Percentiles rank a stretch among this genome's conserved stretches.
Evolutionary conservation across 1,140 invertebrate genomes (phyloP).

Genomic region (Tetranychus cinnabarinus): DNA sequence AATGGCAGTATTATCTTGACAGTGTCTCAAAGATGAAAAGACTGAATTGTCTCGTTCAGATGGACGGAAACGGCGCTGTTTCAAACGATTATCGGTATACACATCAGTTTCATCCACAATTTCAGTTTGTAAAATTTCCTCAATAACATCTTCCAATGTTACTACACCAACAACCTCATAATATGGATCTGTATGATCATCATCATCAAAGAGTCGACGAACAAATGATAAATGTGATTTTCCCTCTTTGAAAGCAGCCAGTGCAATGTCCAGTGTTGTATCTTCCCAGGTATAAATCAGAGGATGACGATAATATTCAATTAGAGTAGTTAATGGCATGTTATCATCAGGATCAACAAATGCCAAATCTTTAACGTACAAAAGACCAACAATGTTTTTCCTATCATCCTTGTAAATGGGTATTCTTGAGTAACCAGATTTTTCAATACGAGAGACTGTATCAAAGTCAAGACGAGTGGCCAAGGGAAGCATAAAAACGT

Average conservation of each 20-base stretch:
- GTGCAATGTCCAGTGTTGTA: conserved; percentile 74
- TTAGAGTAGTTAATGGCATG: conserved; percentile 70
- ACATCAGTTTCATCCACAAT: conserved; percentile 80
- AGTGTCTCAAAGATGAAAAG: conserved; percentile 42
- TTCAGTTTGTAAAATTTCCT: conserved; percentile 77
- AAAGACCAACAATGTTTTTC: conserved; percentile 68
- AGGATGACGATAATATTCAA: conserved; percentile 87
- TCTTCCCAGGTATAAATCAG: conserved; percentile 89
- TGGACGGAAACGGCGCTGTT: conserved; percentile 32
- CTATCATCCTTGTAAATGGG: conserved; percentile 63
- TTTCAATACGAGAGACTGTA: conserved; percentile 70
- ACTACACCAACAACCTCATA: conserved; percentile 75
- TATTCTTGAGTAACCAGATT: conserved; percentile 68
- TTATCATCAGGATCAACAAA: conserved; percentile 94
- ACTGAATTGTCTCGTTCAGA: conserved; percentile 52
- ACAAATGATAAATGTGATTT: conserved; percentile 63
- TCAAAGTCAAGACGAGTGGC: conserved; percentile 77
- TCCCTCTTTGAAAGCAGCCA: conserved; percentile 86
- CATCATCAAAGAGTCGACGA: conserved; percentile 56
- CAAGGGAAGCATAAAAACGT: conserved; percentile 80
- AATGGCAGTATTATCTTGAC: conserved; percentile 23
- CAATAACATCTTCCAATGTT: conserved; percentile 78
- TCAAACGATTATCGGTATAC: conserved; percentile 54
- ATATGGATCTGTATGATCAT: conserved; percentile 35
- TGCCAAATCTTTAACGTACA: conserved; percentile 91